These are phyloP conservation scores for Nannospalax galili DNA, from an alignment of 2,113 vertebrate genomes.

Conservation along the genomic window DNA sequence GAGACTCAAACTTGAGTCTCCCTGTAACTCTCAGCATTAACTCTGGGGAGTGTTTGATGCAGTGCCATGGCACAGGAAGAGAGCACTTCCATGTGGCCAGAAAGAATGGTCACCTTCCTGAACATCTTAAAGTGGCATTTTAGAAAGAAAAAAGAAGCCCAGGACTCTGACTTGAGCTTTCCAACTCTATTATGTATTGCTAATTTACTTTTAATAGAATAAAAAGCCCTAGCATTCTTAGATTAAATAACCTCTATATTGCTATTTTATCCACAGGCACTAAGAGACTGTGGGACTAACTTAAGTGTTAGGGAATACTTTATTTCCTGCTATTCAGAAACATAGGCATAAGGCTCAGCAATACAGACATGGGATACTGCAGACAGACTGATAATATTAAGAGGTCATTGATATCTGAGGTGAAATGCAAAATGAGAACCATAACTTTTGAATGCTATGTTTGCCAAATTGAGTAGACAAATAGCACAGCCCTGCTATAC, in stretches of 20 bases:
- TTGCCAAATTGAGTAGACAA: constrained; percentile 3
- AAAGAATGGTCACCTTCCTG: neutral
- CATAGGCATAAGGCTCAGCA: neutral
- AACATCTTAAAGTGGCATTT: neutral
- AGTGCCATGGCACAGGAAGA: neutral
- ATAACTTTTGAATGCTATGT: neutral
- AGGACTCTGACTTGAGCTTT: neutral
- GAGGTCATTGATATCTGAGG: neutral
- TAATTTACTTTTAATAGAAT: neutral
- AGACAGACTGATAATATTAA: neutral
- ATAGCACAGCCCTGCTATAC: neutral
- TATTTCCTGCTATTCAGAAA: neutral
- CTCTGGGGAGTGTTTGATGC: neutral
- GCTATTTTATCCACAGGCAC: neutral
- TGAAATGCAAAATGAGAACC: neutral
- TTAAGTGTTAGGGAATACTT: neutral
- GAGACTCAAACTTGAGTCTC: neutral
- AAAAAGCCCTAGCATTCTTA: neutral
- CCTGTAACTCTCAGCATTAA: neutral
- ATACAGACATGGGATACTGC: neutral
- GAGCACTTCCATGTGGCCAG: neutral
- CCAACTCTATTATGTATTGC: neutral
- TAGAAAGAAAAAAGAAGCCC: neutral
- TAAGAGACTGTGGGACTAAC: neutral
- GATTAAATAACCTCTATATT: neutral